A percentile compares a stretch with the other conserved stretches of the same genome.
Conservation (phyloP, 2,797 vertebrate species). For the Taeniopygia guttata region DNA sequence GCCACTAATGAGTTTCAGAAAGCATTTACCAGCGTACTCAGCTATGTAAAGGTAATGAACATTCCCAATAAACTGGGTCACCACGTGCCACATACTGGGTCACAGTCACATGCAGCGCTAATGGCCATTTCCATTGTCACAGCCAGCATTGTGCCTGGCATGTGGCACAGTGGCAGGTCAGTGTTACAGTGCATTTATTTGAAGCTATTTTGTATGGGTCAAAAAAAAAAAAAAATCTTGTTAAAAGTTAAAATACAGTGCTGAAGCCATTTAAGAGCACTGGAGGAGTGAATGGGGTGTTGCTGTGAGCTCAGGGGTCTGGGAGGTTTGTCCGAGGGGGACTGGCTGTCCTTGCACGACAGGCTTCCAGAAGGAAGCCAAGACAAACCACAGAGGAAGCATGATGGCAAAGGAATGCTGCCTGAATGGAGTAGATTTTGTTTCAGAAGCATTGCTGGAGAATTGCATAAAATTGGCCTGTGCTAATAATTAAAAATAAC, state of each 20-base stretch:
- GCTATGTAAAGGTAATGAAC: not conserved
- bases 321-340: not conserved
- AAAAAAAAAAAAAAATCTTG: not conserved
- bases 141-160: not conserved
- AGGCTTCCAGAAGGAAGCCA: not conserved
- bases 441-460: not conserved
- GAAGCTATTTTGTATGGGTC: not conserved
- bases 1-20: not conserved
- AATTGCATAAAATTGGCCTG: slow-evolving; percentile 14
- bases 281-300: not conserved
- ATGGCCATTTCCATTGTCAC: not conserved
- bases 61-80: not conserved
- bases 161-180: not conserved
- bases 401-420: not conserved
- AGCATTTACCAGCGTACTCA: not conserved
- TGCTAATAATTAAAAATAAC: slow-evolving; percentile 48
- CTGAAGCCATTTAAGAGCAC: not conserved
- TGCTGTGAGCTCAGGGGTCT: not conserved
- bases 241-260: not conserved
- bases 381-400: not conserved
- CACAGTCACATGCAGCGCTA: not conserved
- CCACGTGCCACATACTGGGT: not conserved
- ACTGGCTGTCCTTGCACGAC: rapidly evolving
- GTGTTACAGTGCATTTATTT: not conserved
- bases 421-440: not conserved